phyloP scores from a whole-genome alignment of 2,113 vertebrate genomes.

The Phocoena phocoena region DNA sequence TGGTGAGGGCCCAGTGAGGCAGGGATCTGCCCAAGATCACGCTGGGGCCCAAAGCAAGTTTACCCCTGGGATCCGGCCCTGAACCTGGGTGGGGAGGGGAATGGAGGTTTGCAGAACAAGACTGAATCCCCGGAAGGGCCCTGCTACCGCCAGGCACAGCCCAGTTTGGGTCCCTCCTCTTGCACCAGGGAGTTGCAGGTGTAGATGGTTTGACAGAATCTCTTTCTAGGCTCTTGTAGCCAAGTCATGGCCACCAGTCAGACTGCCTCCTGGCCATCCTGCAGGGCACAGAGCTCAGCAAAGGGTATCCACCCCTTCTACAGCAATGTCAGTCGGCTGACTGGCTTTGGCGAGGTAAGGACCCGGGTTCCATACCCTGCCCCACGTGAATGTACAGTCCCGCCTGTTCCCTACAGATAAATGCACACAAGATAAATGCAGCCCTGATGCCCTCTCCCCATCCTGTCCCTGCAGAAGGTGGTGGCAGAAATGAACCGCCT shows the following conservation, averaged over 20 bases:
- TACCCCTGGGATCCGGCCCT: not conserved
- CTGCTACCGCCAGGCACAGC: not conserved
- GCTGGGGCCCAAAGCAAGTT: not conserved
- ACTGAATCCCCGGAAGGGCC: not conserved
- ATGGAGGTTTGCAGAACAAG: not conserved
- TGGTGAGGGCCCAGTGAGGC: not conserved
- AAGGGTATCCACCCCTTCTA: conserved; percentile 83
- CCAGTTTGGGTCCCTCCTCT: not conserved
- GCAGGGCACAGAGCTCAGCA: conserved; percentile 92
- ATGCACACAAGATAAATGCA: too few species aligned
- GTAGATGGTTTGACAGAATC: not conserved
- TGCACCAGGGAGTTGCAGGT: not conserved
- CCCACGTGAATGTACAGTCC: not conserved
- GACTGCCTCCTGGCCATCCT: not conserved
- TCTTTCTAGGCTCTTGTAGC: not conserved
- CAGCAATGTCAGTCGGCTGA: conserved; percentile 84
- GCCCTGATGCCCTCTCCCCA: not conserved
- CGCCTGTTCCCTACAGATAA: too few species aligned
- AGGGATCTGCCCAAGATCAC: not conserved
- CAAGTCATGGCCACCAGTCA: not conserved
- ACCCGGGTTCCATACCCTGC: not conserved
- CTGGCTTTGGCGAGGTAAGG: conserved; percentile 92
- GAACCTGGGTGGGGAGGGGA: not conserved
- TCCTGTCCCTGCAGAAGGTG: conserved; percentile 85
- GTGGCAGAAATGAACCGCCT: conserved; percentile 95